A percentile compares a stretch with the other conserved stretches of the same genome.
Conservation (phyloP, 2,888 invertebrate genomes). For the Erebia epiphron region DNA sequence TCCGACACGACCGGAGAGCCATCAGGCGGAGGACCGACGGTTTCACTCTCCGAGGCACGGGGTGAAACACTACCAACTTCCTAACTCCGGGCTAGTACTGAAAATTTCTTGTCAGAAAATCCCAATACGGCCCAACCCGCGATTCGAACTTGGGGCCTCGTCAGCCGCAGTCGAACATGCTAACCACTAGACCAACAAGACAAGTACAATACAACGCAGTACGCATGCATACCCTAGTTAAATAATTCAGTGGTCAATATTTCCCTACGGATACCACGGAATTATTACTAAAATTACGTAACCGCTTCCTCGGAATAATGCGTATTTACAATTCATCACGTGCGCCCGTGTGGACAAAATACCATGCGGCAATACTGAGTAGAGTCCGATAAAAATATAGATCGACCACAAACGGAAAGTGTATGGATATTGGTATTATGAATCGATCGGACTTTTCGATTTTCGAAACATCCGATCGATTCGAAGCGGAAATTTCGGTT, state of each 20-base stretch:
- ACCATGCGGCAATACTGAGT: not conserved
- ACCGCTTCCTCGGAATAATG: slow-evolving; percentile 17
- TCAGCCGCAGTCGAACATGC: too few species aligned
- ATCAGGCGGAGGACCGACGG: too few species aligned
- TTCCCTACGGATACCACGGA: slow-evolving; percentile 15
- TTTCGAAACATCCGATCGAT: too few species aligned
- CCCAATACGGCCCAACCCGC: too few species aligned
- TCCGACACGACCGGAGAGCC: too few species aligned
- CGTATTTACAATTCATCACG: slow-evolving; percentile 9
- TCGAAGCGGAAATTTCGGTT: too few species aligned
- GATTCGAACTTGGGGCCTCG: too few species aligned
- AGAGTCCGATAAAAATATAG: not conserved
- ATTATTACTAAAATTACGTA: slow-evolving; percentile 23
- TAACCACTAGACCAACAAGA: too few species aligned
- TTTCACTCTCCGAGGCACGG: too few species aligned
- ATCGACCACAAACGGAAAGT: not conserved
- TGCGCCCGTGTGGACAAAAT: slow-evolving; percentile 2
- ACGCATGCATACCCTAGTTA: slow-evolving; percentile 10
- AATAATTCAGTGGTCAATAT: slow-evolving; percentile 17
- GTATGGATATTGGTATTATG: not conserved
- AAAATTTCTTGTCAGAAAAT: too few species aligned
- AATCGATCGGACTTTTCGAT: not conserved
- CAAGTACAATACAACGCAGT: not conserved
- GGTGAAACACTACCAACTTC: too few species aligned
- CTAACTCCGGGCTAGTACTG: too few species aligned